Evolutionary conservation across 2,888 invertebrate genomes (phyloP).

Genomic region (Nemurella pictetii): DNA sequence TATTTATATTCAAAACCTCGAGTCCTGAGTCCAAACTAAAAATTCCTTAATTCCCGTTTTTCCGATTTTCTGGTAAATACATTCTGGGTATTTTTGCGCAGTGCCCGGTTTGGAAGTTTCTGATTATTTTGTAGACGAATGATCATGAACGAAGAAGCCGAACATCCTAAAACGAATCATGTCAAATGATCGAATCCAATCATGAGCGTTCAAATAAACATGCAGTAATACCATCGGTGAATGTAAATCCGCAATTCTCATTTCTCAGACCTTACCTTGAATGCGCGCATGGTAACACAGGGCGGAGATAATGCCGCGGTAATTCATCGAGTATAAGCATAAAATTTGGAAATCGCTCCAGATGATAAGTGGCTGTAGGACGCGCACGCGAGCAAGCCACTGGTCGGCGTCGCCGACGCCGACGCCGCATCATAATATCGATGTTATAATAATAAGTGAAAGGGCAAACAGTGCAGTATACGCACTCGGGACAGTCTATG

Average conservation of each 20-base stretch:
- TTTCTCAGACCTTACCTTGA: neutral
- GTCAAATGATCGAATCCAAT: too few relatives aligned
- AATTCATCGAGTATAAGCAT: neutral
- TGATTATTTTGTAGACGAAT: too few relatives aligned
- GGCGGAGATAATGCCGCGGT: neutral
- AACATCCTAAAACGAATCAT: too few relatives aligned
- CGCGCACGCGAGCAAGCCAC: neutral
- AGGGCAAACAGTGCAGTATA: constrained; percentile 25
- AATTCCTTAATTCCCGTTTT: too few relatives aligned
- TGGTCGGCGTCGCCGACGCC: neutral
- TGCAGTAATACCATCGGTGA: neutral
- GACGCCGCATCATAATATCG: constrained; percentile 7
- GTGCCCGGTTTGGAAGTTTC: too few relatives aligned
- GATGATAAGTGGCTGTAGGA: neutral
- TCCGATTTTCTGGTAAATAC: too few relatives aligned
- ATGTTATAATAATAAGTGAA: constrained; percentile 25
- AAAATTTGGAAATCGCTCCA: neutral
- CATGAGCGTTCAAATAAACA: neutral
- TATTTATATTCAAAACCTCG: too few relatives aligned
- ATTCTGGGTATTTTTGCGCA: too few relatives aligned
- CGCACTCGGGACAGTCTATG: constrained; percentile 4
- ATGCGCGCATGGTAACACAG: too few relatives aligned
- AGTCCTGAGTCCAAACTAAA: too few relatives aligned
- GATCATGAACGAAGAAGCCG: too few relatives aligned
- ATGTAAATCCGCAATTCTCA: neutral